These are phyloP conservation scores for Pollimyrus isidori DNA, from an alignment of 2,113 vertebrate genomes.

Conservation along the genomic window DNA sequence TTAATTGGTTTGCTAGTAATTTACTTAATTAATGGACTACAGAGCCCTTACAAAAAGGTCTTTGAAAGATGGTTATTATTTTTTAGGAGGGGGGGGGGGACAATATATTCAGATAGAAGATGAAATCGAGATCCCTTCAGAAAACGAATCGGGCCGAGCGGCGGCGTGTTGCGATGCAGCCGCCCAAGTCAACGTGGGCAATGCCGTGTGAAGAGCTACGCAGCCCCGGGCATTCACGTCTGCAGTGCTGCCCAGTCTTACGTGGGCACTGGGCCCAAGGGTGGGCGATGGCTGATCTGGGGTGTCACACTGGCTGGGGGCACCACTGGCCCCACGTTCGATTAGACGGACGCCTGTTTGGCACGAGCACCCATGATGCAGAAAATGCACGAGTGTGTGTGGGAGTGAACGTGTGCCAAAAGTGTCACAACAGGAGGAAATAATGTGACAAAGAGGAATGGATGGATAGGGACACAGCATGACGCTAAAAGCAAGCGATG, in stretches of 20 bases:
- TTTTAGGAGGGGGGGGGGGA: not conserved
- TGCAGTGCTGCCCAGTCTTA: not conserved
- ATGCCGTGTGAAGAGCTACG: not conserved
- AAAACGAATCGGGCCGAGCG: not conserved
- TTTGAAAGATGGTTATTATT: conserved; percentile 2
- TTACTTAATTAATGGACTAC: conserved; percentile 1
- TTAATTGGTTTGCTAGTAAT: conserved; percentile 4
- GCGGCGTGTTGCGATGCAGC: not conserved
- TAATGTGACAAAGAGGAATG: too few species aligned
- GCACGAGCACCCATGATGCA: not conserved
- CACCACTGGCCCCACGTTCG: not conserved
- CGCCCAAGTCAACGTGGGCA: not conserved
- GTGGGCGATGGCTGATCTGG: not conserved
- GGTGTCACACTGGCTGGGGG: not conserved
- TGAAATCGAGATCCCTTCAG: not conserved
- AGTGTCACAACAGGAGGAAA: too few species aligned
- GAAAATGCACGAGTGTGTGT: not conserved
- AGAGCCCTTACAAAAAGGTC: not conserved
- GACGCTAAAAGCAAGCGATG: not conserved
- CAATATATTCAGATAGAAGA: not conserved
- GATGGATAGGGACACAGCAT: not conserved
- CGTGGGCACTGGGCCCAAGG: not conserved
- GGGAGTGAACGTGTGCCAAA: not conserved
- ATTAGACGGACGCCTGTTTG: not conserved
- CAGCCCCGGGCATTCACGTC: not conserved